Conservation (phyloP, 92 coral and sea anemone genomes). For the Epizoanthus illoricatus region DNA sequence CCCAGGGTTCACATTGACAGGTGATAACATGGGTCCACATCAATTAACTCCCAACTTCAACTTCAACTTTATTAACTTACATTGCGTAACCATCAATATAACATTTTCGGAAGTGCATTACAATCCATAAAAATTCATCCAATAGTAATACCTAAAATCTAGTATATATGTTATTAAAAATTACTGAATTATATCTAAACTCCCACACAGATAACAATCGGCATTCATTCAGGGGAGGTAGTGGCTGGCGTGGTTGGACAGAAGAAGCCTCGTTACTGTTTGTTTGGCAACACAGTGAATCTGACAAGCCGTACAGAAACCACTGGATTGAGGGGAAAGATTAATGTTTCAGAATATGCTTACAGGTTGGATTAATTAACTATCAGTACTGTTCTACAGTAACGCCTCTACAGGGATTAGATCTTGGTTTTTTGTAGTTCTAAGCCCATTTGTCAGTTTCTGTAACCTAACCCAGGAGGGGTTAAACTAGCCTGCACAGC, state of each 20-base stretch:
- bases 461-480: neutral
- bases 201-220: constrained; percentile 77
- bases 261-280: constrained; percentile 92
- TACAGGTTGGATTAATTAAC: constrained; percentile 64
- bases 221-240: constrained; percentile 98
- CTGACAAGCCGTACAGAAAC: constrained; percentile 99
- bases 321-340: constrained; percentile 94
- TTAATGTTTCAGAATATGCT: constrained; percentile 90
- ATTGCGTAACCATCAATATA: too few relatives aligned
- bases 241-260: constrained; percentile 99
- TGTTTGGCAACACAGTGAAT: constrained; percentile 97
- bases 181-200: neutral
- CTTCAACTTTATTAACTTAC: too few relatives aligned
- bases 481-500: too few relatives aligned
- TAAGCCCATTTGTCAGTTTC: neutral
- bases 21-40: too few relatives aligned
- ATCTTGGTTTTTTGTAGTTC: neutral
- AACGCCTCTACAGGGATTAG: too few relatives aligned
- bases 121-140: too few relatives aligned
- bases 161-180: too few relatives aligned
- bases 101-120: too few relatives aligned
- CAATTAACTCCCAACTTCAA: too few relatives aligned
- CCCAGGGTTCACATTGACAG: too few relatives aligned
- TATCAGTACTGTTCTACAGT: neutral
- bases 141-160: too few relatives aligned